Conservation (phyloP, 2,888 invertebrate genomes). For the Scaptodrosophila latifasciaeformis region DNA sequence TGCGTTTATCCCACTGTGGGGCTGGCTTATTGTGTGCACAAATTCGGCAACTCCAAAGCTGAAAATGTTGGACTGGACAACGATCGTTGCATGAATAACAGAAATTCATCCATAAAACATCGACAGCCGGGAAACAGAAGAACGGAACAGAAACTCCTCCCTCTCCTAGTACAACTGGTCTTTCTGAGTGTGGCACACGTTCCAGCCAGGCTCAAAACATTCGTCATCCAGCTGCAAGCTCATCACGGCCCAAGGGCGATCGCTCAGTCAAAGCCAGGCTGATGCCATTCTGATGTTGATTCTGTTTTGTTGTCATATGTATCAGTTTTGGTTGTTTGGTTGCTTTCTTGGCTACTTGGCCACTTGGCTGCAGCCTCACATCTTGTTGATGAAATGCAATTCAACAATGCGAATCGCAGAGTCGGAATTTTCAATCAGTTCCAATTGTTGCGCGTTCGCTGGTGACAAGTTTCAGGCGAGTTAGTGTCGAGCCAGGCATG, state of each 20-base stretch:
- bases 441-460: constrained; percentile 60
- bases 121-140: constrained; percentile 34
- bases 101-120: constrained; percentile 74
- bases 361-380: constrained; percentile 12
- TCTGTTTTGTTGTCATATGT: constrained; percentile 58
- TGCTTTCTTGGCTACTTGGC: constrained; percentile 8
- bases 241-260: constrained; percentile 16
- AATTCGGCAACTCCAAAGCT: constrained; percentile 65
- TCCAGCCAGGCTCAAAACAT: constrained; percentile 35
- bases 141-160: background rate
- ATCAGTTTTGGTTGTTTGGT: constrained; percentile 58
- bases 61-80: constrained; percentile 20
- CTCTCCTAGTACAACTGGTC: too few relatives aligned
- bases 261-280: too few relatives aligned
- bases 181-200: constrained; percentile 53
- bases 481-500: background rate
- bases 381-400: constrained; percentile 41
- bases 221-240: constrained; percentile 1
- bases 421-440: constrained; percentile 67
- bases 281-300: constrained; percentile 25
- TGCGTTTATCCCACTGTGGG: constrained; percentile 47
- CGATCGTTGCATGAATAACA: constrained; percentile 64
- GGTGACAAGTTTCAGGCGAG: constrained; percentile 52
- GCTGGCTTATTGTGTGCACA: constrained; percentile 49
- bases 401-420: constrained; percentile 6